Evolutionary conservation across 2,797 vertebrate species (phyloP), one percentile per base, ranked within the genome.

Genomic region (Trematomus bernacchii): DNA sequence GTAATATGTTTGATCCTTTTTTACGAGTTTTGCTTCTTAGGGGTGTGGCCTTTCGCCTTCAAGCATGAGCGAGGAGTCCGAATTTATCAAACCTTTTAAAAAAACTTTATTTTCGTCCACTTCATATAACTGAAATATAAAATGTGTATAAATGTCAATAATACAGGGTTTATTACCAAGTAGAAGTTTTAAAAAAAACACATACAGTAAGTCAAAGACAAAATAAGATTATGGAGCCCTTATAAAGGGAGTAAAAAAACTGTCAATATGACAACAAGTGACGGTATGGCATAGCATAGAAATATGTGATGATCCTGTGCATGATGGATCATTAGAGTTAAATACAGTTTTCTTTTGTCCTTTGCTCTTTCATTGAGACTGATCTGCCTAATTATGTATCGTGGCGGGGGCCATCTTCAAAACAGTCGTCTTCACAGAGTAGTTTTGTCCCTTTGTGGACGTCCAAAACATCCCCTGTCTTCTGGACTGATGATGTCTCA

Each of bases 401-500:
- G 66, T 86, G 44, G 80, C 54, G 0, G 96, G 96, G 8, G 92
- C 93, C 15, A 97, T 96, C 89, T 96, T 95, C 82, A 97, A 93
- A 1, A 92, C 46, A 2, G 94, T 93, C 1, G 91, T 94, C 80
- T 92, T 96, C 63, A 96, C 85, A 0, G 95, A 94, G 70, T 90
- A 92, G 44, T 94, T 93, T 43, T 89, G 92, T 71, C 95, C 95
- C 13, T 91, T 87, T 89, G 93, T 91, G 10, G 94, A 92, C 63
- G 91, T 96, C 96, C 96, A 97, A 54, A 96, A 97, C 91, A 96
- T 96, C 4, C 90, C 92, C 62, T 93, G 95, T 72, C 95, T 96
- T 10, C 94, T 93, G 81, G 92, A 83, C 0, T 93, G 92, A 46
- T 93, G 92, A 46, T 2, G 7, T 10, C 48, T 76, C 4, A 21